Percentiles rank a stretch among this genome's conserved stretches.
Conservation (phyloP, 2,797 vertebrate species). For the Gymnothorax reevesii region DNA sequence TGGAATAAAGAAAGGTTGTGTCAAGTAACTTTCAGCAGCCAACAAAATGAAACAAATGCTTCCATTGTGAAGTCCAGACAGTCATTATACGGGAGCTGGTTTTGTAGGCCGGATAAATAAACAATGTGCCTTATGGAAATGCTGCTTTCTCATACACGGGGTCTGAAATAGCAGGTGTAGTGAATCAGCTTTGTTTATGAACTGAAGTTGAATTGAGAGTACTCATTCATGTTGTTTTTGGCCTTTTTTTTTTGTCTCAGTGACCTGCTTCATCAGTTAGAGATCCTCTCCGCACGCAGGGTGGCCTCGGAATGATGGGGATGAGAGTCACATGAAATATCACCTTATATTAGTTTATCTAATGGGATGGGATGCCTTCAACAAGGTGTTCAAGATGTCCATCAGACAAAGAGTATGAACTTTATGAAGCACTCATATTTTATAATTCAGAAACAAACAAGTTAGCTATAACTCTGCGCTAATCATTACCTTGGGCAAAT, state of each 20-base stretch:
- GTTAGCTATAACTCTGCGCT: too few species aligned
- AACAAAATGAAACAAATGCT: conserved; percentile 36
- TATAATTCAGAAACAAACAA: not conserved
- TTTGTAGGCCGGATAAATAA: conserved; percentile 49
- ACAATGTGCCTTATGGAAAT: conserved; percentile 42
- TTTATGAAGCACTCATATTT: not conserved
- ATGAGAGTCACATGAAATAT: conserved; percentile 39
- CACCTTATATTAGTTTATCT: conserved; percentile 34
- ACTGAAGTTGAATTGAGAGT: conserved; percentile 36
- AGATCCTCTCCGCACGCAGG: conserved; percentile 39
- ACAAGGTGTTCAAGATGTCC: not conserved
- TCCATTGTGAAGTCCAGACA: conserved; percentile 35
- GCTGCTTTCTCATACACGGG: conserved; percentile 23
- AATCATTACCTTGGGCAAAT: not conserved
- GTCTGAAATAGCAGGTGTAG: conserved; percentile 37
- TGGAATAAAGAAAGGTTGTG: conserved; percentile 36
- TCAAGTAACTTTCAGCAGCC: conserved; percentile 29
- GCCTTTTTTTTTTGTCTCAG: conserved; percentile 48
- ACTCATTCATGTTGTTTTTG: conserved; percentile 47
- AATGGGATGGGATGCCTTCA: conserved; percentile 24
- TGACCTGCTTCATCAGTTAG: conserved; percentile 41
- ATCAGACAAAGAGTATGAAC: not conserved
- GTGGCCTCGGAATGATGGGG: conserved; percentile 34
- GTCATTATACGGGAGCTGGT: conserved; percentile 37
- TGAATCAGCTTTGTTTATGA: conserved; percentile 39